Base-by-base conservation (phyloP, 2,888 invertebrate species). In the Sarcophaga carnaria region DNA sequence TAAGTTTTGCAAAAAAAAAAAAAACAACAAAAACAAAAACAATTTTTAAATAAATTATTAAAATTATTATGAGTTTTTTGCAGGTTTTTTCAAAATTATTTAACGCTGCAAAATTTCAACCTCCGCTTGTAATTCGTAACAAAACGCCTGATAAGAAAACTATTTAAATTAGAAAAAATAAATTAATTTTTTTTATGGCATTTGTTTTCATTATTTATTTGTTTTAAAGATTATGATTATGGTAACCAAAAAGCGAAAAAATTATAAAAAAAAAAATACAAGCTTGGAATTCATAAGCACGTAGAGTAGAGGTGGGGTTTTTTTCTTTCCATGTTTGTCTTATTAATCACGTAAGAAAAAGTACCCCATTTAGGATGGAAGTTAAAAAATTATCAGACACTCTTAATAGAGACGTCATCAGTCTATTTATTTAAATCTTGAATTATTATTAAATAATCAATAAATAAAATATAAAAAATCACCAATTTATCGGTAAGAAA, bases 81-180 rank as follows among this genome's bases (percentile, higher is more conserved):
- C 76, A 66, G 71, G 70, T 80, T 84, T 84, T 45, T 22, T 22
- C 1, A 64, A 37, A 63, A 54, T 37, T 75, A 76, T 70, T 76
- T 47, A 60, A 37, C 64, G 37, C n/a, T 54, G 62, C 74, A 75
- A 37, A 17, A n/a, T 37, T n/a, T 12, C 27, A 72, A 37, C 20
- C 20, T 20, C 60, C 37, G 17, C 25, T 71, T 37, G 59, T 20
- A 67, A 67, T n/a, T 12, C 54, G 10, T 14, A 37, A 72, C 37
- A 60, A 11, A 45, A 12, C 0, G 4, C 20, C 6, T 11, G 62
- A 67, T 20, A 67, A 62, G 37, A 10, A n/a, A 37, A 45, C 47
- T 47, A 69, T 37, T 37, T 37, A 37, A 37, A 37, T 8, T 37
- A 37, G 59, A 72, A 60, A n/a, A 37, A 22, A 20, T 6, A 66